phyloP scores from a whole-genome alignment of 2,113 vertebrate species.

The Oreotrochilus melanogaster region DNA sequence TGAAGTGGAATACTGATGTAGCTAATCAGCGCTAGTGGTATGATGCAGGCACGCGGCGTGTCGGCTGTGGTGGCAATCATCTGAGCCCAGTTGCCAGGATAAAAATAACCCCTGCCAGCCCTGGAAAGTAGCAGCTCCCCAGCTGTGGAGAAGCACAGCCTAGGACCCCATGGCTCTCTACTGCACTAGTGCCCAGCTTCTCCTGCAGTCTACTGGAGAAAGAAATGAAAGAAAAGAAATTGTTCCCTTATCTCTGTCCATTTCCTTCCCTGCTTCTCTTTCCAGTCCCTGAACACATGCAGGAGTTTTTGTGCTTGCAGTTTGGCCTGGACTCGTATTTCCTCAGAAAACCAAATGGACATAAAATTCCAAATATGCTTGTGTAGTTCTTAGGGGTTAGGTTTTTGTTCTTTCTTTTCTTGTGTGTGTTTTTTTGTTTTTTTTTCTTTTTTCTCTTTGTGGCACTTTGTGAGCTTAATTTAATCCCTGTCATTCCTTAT shows the following conservation, averaged over 20 bases:
- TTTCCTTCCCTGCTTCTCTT: not conserved
- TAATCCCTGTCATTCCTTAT: constrained; percentile 55
- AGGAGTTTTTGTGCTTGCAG: not conserved
- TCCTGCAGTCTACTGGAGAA: not conserved
- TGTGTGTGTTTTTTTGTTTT: no score
- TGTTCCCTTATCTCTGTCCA: rapidly evolving
- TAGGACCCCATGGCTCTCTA: rapidly evolving
- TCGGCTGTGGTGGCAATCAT: not conserved
- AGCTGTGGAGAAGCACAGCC: not conserved
- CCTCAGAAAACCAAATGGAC: not conserved
- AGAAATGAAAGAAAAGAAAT: not conserved
- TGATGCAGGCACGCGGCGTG: not conserved
- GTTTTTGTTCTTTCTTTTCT: no score
- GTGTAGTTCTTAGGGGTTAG: not conserved
- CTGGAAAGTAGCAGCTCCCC: not conserved
- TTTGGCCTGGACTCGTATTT: not conserved
- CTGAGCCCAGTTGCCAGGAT: constrained; percentile 20
- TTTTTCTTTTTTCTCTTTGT: not conserved
- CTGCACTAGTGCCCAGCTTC: not conserved
- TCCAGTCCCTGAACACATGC: rapidly evolving
- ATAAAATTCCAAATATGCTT: not conserved
- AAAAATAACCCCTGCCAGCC: constrained; percentile 41
- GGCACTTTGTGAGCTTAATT: constrained; percentile 52
- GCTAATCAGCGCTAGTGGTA: constrained; percentile 37
- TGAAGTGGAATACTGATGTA: constrained; percentile 61